Base-by-base conservation (phyloP, 2,797 vertebrate genomes). In the Spinus pinus region DNA sequence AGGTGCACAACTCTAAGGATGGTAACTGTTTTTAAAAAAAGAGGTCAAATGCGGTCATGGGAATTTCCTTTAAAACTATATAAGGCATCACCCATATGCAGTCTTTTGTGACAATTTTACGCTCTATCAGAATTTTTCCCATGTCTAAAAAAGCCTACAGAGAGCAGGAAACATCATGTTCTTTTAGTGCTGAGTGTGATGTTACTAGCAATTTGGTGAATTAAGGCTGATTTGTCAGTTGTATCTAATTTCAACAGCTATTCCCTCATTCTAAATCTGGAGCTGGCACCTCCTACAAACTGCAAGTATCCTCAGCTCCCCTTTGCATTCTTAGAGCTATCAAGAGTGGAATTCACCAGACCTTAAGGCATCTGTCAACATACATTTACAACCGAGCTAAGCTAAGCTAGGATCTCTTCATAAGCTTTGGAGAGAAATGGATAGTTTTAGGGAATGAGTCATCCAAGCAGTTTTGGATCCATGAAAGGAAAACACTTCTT, bases 101-200 rank as follows among this genome's bases (percentile, higher is more conserved):
- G 37, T 49, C 37, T 93, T 93, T 72, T 86, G 78, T 78, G 72
- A 70, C 56, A 85, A 69, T 85, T 95, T 94, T 86, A 78, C 66
- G 47, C 66, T 85, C 30, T 72, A 85, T 90, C 93, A 94, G 83
- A 84, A 49, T 56, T 93, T 82, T 92, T 84, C 50, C 65, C 75
- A 37, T 88, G 81, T 86, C 90, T 94, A 91, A 95, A 95, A 95
- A 94, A 90, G 69, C 44, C 47, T 75, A 54, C 2, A 0, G 73
- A 94, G 87, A 94, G 78, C 85, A 91, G 89, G 93, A 96, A 97
- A 91, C 91, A 86, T 92, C 50, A 47, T 93, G 88, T 96, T 90
- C 93, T 91, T 92, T 88, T 94, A 91, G 70, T 88, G 90, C 88
- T 79, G 77, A 94, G 64, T 90, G 90, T 47, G 84, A 96, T 86